A percentile compares a stretch with the other conserved stretches of the same genome.
Evolutionary conservation across 2,113 vertebrate genomes (phyloP).

Genomic region (Scomber japonicus): DNA sequence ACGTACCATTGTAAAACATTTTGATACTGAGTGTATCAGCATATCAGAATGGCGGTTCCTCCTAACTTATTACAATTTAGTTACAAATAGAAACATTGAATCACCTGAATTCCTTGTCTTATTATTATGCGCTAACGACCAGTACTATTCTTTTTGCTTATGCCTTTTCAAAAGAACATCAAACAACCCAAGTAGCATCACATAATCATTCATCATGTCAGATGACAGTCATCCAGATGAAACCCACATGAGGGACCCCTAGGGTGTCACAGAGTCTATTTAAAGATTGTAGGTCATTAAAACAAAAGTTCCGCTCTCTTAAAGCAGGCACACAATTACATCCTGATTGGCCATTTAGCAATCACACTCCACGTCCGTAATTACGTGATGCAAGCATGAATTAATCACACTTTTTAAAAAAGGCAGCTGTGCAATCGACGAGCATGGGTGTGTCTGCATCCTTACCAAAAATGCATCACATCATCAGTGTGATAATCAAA

Average conservation of each 20-base stretch:
- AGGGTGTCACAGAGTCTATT: slow-evolving; percentile 67
- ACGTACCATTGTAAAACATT: slow-evolving; percentile 16
- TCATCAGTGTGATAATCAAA: slow-evolving; percentile 78
- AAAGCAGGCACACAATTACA: slow-evolving; percentile 77
- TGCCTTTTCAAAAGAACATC: slow-evolving; percentile 11
- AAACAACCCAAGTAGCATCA: slow-evolving; percentile 6
- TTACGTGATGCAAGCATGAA: slow-evolving; percentile 77
- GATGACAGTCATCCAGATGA: slow-evolving; percentile 31
- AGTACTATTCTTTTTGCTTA: not conserved
- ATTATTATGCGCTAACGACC: slow-evolving; percentile 26
- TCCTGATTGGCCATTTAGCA: slow-evolving; percentile 84
- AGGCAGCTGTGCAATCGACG: slow-evolving; percentile 76
- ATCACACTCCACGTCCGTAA: slow-evolving; percentile 75
- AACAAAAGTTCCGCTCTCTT: slow-evolving; percentile 74
- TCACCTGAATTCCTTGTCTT: slow-evolving; percentile 2
- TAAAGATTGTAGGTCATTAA: slow-evolving; percentile 80
- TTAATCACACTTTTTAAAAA: slow-evolving; percentile 75
- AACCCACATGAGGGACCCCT: slow-evolving; percentile 16
- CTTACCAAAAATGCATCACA: slow-evolving; percentile 60
- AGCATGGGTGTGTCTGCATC: slow-evolving; percentile 55
- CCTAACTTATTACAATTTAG: slow-evolving; percentile 14
- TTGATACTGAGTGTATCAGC: slow-evolving; percentile 30
- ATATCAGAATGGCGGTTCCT: slow-evolving; percentile 22
- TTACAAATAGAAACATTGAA: not conserved
- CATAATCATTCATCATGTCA: slow-evolving; percentile 16